Conservation (phyloP, 2,113 vertebrate species). For the Mesocricetus auratus region DNA sequence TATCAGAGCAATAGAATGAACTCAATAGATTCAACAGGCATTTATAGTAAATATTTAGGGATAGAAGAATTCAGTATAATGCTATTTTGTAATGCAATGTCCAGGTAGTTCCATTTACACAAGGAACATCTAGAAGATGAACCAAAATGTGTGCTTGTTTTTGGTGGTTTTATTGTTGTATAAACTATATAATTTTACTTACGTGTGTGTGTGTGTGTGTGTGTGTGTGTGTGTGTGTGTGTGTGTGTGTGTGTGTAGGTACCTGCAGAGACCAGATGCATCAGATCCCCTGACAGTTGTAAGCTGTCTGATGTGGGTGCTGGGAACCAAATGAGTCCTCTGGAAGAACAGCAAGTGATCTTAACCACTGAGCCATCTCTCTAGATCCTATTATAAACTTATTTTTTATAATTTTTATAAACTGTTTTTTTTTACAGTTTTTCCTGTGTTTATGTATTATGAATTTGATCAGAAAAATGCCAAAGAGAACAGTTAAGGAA, state of each 20-base stretch:
- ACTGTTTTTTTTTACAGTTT: neutral
- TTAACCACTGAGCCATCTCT: neutral
- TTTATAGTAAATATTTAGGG: slow-evolving; percentile 35
- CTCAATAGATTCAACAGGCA: neutral
- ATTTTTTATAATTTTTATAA: slow-evolving; percentile 41
- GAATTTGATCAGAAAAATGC: slow-evolving; percentile 64
- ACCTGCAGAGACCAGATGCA: neutral
- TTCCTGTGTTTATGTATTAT: slow-evolving; percentile 18
- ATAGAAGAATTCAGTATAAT: neutral
- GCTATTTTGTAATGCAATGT: slow-evolving; percentile 26
- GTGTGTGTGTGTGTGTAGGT: fast-evolving
- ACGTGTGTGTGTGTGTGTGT: too few relatives aligned
- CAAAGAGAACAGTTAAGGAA: slow-evolving; percentile 19
- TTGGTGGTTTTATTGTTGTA: neutral
- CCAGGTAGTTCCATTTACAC: neutral
- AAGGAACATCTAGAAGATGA: slow-evolving; percentile 43
- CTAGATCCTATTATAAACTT: neutral
- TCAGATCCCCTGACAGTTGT: neutral
- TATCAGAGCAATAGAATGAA: slow-evolving; percentile 35
- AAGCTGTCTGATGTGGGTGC: neutral
- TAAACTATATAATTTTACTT: neutral
- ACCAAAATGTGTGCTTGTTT: slow-evolving; percentile 28
- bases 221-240: neutral
- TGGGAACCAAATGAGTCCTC: neutral
- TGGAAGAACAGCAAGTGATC: neutral